Percentiles rank a stretch among this genome's conserved stretches.
These are phyloP conservation scores for Coelopa pilipes DNA, from an alignment of 2,888 invertebrate genomes.

Conservation along the genomic window DNA sequence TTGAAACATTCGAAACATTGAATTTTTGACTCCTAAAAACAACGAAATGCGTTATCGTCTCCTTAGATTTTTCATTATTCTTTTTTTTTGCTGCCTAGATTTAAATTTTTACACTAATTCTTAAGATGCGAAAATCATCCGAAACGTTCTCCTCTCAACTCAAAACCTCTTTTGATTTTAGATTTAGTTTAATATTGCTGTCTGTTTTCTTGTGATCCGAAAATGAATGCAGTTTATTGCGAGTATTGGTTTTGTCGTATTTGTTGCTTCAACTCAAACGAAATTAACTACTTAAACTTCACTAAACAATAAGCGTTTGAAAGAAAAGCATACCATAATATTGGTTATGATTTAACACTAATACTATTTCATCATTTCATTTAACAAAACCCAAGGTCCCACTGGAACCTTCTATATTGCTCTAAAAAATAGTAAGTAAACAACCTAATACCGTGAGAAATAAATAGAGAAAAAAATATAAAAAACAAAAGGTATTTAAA, in stretches of 20 bases:
- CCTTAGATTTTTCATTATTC: constrained; percentile 34
- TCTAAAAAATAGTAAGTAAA: background rate
- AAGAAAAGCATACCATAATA: background rate
- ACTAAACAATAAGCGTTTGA: constrained; percentile 1
- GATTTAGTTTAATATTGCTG: constrained; percentile 25
- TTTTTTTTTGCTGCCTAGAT: constrained; percentile 43
- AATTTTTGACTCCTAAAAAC: constrained; percentile 62
- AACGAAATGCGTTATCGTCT: constrained; percentile 55
- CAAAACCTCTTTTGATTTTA: constrained; percentile 6
- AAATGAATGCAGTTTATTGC: constrained; percentile 55
- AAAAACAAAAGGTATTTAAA: constrained; percentile 8
- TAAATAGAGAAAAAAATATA: constrained; percentile 1
- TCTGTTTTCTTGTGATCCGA: constrained; percentile 43
- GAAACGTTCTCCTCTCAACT: too few species aligned
- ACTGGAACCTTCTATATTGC: too few species aligned
- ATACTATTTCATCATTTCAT: background rate
- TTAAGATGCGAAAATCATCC: constrained; percentile 42
- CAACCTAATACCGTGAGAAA: background rate
- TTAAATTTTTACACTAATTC: constrained; percentile 41
- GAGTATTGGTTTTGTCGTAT: constrained; percentile 49
- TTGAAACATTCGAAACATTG: constrained; percentile 39
- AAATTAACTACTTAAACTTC: constrained; percentile 33
- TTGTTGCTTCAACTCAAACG: constrained; percentile 30
- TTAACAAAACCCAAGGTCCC: too few species aligned
- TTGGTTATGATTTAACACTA: background rate